Evolutionary conservation across 2,113 vertebrate genomes (phyloP), one percentile per base, ranked within the genome.

Genomic region (Numenius arquata): DNA sequence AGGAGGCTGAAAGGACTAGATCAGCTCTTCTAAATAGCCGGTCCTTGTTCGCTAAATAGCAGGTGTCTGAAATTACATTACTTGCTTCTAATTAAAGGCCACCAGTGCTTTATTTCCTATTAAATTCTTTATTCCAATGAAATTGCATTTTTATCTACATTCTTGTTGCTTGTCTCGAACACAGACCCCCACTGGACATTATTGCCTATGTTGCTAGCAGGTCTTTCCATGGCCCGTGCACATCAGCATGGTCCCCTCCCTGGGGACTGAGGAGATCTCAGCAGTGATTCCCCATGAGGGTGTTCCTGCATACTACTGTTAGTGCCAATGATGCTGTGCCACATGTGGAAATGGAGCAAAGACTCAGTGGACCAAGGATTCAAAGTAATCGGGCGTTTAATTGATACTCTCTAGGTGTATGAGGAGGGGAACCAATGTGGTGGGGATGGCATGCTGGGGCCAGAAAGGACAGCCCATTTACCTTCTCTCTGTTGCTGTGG

Each of bases 401-500:
- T 72, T 59, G 72, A 18, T 2, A 8, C 21, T 83, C 8, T 29
- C 5, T 27, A 29, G 25, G 19, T 13, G 11, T 22, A 17, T 53
- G 45, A 53, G 16, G 34, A 78, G 26, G 8, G 21, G 14, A 85
- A 45, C 7, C 36, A 41, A 2, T 22, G 61, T 30, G 32, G 13
- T 65, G 30, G 45, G 20, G 22, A 15, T 62, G 17, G 26, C 5
- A 3, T 2, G 1, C 30, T 63, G 74, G 67, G 34, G 22, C 3
- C 29, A 87, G 76, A 32, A 76, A 70, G 55, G 14, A 67, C 15
- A 34, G 22, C 29, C 48, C 5, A 8, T 65, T 89, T 43, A 96
- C 99, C 99, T 99, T 99, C 99, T 99, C 99, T 99, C 98, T 99
- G 99, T 97, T 99, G 99, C 98, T 99, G 99, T 93, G 99, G 99